A percentile compares a stretch with the other conserved stretches of the same genome.
These are phyloP conservation scores for Sciurus carolinensis DNA, from an alignment of 2,797 vertebrate genomes.

Conservation along the genomic window DNA sequence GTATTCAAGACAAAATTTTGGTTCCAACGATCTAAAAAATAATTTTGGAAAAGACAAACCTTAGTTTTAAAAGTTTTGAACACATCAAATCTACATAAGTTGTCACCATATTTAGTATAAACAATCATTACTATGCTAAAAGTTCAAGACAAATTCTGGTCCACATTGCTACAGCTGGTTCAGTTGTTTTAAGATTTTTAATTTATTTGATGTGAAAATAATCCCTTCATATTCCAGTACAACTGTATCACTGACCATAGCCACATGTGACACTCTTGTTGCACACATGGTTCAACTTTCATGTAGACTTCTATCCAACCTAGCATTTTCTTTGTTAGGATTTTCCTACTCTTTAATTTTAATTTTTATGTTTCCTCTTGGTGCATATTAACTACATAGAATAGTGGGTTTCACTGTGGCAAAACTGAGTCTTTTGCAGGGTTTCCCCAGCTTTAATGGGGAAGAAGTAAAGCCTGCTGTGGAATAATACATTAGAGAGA, in stretches of 20 bases:
- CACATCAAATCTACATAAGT: not conserved
- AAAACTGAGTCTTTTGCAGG: not conserved
- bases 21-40: not conserved
- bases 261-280: not conserved
- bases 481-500: not conserved
- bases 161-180: not conserved
- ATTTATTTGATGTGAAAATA: slow-evolving; percentile 52
- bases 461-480: not conserved
- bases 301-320: not conserved
- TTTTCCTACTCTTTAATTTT: not conserved
- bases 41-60: slow-evolving; percentile 26
- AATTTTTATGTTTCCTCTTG: not conserved
- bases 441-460: not conserved
- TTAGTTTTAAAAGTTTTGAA: slow-evolving; percentile 15
- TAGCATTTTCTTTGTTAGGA: not conserved
- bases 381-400: not conserved
- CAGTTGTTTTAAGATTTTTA: slow-evolving; percentile 36
- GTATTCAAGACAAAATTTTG: not conserved
- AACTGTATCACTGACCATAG: not conserved
- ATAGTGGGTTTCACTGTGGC: not conserved
- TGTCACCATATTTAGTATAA: not conserved
- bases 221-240: not conserved
- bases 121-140: not conserved
- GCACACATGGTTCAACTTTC: not conserved
- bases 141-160: slow-evolving; percentile 46